Evolutionary conservation across 1,140 invertebrate species (phyloP), one percentile per base, ranked within the genome.

Genomic region (Eriosoma lanigerum): DNA sequence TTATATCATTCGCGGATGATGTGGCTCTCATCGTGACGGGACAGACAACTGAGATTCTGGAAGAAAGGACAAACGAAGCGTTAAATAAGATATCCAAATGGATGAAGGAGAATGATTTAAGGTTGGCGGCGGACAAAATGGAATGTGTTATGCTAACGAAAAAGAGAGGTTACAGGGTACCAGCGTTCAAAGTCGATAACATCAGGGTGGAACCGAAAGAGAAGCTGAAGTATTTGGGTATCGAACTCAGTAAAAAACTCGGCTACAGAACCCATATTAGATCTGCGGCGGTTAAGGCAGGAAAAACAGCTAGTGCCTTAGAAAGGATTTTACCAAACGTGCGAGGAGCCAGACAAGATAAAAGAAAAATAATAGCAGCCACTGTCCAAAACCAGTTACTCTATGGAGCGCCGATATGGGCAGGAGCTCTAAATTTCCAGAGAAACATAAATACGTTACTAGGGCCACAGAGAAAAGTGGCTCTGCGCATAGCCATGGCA

Each of bases 361-460:
- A 29, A 46, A 58, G 73, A 21, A 76, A n/a, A 24, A 48, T 76
- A 86, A 84, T 86, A 87, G n/a, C 46, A 12, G 3, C n/a, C 5
- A 32, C 32, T n/a, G 52, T 83, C 48, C 54, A 82, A 12, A 68
- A 50, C 32, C 58, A 62, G 60, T 12, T 75, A 52, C 52, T 78
- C 8, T 78, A 78, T 38, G 75, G 10, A 44, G 75, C 75, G 19
- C 75, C 26, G 10, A 89, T 88, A 87, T 90, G 90, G 88, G 89
- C 89, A 88, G 90, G 90, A 91, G 58, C 58, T 29, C 58, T 60
- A 0, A 12, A 3, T 9, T 60, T 26, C 15, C 21, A 60, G 6
- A 29, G 8, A 6, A 60, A 60, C 15, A 4, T 60, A 6, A 60
- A 19, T 12, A 60, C 13, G 29, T 4, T 60, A 21, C 24, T 60